Conservation (phyloP, 2,888 invertebrate species). For the Drosophila silvestris region DNA sequence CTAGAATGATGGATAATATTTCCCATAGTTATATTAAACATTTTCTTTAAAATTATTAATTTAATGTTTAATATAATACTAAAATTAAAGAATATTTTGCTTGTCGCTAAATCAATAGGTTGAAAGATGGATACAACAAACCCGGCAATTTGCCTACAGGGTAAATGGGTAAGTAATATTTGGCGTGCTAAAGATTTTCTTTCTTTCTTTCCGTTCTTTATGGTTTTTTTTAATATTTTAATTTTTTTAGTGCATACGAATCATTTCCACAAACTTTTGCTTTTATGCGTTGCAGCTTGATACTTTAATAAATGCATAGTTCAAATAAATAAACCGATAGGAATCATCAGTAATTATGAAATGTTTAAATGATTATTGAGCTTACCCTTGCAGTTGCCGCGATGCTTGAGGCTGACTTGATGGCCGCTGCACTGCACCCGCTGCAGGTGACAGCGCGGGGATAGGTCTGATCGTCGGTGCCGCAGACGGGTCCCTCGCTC, state of each 20-base stretch:
- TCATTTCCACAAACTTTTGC: neutral
- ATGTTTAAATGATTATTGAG: neutral
- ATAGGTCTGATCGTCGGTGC: slow-evolving; percentile 92
- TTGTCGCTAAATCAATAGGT: neutral
- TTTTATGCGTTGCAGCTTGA: neutral
- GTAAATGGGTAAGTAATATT: neutral
- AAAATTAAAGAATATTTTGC: no score
- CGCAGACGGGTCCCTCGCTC: slow-evolving; percentile 85
- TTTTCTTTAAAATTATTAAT: no score
- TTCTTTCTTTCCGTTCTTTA: neutral
- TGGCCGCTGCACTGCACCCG: slow-evolving; percentile 91
- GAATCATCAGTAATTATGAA: neutral
- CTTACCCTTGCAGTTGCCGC: slow-evolving; percentile 91
- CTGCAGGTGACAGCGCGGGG: slow-evolving; percentile 91
- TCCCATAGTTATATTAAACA: no score
- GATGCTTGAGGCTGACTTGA: slow-evolving; percentile 90
- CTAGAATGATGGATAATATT: no score
- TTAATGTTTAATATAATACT: no score
- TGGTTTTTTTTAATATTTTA: neutral
- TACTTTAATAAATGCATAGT: neutral
- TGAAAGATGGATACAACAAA: neutral
- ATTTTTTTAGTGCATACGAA: neutral
- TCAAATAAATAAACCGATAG: neutral
- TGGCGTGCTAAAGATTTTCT: neutral
- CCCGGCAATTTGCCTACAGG: neutral